Conservation (phyloP, 2,113 vertebrate genomes). For the Chaenogobius annularis region DNA sequence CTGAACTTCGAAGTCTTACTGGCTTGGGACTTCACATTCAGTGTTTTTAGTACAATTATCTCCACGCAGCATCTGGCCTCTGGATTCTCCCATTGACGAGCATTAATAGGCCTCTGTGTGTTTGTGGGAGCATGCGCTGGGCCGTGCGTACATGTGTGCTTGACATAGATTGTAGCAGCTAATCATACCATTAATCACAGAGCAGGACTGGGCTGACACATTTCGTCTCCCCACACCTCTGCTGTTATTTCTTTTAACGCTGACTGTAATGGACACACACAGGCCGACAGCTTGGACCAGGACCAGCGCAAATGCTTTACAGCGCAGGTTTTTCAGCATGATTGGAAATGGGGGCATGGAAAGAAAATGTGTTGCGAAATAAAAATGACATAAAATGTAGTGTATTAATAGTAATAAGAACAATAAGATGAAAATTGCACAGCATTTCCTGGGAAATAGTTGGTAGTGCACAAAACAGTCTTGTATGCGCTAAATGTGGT, state of each 20-base stretch:
- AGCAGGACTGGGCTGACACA: slow-evolving; percentile 50
- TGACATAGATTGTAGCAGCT: slow-evolving; percentile 60
- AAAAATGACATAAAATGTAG: slow-evolving; percentile 6
- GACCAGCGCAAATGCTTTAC: slow-evolving; percentile 36
- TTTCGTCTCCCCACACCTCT: slow-evolving; percentile 70
- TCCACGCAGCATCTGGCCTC: slow-evolving; percentile 69
- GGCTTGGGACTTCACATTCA: slow-evolving; percentile 50
- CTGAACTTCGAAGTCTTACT: slow-evolving; percentile 57
- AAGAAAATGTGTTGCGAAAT: neutral
- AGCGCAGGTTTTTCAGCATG: slow-evolving; percentile 26
- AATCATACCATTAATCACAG: slow-evolving; percentile 75
- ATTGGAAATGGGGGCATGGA: slow-evolving; percentile 6
- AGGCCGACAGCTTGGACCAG: slow-evolving; percentile 19
- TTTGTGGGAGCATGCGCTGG: slow-evolving; percentile 39
- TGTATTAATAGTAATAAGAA: too few species aligned
- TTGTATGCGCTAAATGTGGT: too few species aligned
- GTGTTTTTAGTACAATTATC: slow-evolving; percentile 77
- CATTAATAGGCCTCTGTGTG: slow-evolving; percentile 68
- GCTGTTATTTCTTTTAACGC: slow-evolving; percentile 68
- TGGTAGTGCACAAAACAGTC: too few species aligned
- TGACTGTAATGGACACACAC: slow-evolving; percentile 51
- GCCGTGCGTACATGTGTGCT: slow-evolving; percentile 37
- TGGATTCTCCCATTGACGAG: slow-evolving; percentile 68
- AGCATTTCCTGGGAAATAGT: too few species aligned
- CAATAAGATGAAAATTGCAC: too few species aligned